Evolutionary conservation across 1,140 invertebrate genomes (phyloP).

Genomic region (Ceratina japonica): DNA sequence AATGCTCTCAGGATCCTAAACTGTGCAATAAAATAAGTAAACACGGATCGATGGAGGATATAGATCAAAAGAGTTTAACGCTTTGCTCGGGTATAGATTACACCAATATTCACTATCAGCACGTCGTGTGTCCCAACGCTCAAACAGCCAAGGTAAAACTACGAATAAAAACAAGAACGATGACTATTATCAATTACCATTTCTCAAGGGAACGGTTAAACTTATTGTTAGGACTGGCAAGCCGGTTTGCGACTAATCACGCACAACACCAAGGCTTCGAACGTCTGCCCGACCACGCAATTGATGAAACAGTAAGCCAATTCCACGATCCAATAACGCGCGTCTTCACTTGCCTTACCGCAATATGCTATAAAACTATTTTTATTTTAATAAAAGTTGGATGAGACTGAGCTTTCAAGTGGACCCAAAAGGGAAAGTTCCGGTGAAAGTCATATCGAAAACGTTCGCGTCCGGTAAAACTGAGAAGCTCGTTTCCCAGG

Average conservation of each 20-base stretch:
- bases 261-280: constrained; percentile 98
- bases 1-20: constrained; percentile 87
- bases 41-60: constrained; percentile 84
- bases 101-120: constrained; percentile 98
- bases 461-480: constrained; percentile 99
- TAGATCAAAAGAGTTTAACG: constrained; percentile 96
- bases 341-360: neutral
- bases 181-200: constrained; percentile 14
- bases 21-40: constrained; percentile 89
- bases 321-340: neutral
- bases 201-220: constrained; percentile 32
- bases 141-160: constrained; percentile 92
- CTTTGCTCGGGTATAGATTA: constrained; percentile 98
- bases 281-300: constrained; percentile 96
- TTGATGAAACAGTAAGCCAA: constrained; percentile 97
- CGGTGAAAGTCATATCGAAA: constrained; percentile 96
- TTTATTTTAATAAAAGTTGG: constrained; percentile 86
- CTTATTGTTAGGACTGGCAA: constrained; percentile 96
- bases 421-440: constrained; percentile 97
- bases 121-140: constrained; percentile 94
- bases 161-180: neutral
- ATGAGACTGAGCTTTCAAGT: constrained; percentile 95
- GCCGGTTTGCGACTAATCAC: constrained; percentile 92
- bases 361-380: neutral
- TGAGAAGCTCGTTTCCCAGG: constrained; percentile 98